Evolutionary conservation across 2,888 invertebrate genomes (phyloP), one percentile per base, ranked within the genome.

Genomic region (Malachius bipustulatus): DNA sequence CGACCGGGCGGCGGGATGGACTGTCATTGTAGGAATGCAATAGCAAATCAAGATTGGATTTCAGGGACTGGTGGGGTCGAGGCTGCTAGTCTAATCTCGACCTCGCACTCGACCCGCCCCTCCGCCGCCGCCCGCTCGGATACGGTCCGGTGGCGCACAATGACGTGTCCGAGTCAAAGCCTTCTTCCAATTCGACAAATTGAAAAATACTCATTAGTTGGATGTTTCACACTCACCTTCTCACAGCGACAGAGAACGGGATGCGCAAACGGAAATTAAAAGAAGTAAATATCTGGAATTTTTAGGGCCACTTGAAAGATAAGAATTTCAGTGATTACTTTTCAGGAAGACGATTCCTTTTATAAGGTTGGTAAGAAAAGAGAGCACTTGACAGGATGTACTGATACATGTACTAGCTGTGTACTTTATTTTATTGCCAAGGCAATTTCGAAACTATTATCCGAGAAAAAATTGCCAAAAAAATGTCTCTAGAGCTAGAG

Each of bases 41-140:
- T 62, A 62, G 58, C 60, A 62, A 60, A 62, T 62, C 61, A 62
- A 62, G 63, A 63, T 63, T 63, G 62, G 62, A 62, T 60, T 63
- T 62, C 60, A 55, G 54, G 56, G 58, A 58, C 42, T 41, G 50
- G 50, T 47, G 55, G 58, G 57, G 57, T 58, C 52, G 56, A 51
- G 51, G 50, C 50, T 51, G 58, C 59, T 60, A 61, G 61, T 61
- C 60, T 61, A 62, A 62, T 62, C 61, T 62, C 58, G 57, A 60
- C 57, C 58, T 60, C 54, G 57, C 60, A 62, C 59, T 60, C 58
- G 52, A 51, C 50, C 51, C 48, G 46, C 45, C 33, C 42, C 36
- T 42, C 39, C 43, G 30, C 42, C 19, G 15, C 27, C 2, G 16
- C 9, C 2, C n/a, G 13, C n/a, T 14, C 24, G 12, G 16, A 10